Base-by-base conservation (phyloP, 1,140 invertebrate species). In the Neocloeon triangulifer region DNA sequence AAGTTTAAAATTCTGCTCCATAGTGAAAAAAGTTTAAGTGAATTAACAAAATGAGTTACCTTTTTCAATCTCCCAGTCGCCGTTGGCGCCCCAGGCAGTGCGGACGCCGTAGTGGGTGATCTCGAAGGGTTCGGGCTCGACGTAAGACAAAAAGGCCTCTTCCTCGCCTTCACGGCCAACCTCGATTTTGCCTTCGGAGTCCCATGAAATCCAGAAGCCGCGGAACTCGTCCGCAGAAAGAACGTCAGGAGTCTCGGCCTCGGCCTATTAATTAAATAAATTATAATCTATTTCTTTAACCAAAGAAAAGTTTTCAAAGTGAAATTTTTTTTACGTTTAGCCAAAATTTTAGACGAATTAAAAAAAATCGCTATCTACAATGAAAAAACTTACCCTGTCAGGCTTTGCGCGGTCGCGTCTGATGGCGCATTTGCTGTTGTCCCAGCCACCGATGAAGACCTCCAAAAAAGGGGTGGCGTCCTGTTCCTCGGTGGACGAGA, bases 51-150 rank as follows among this genome's bases (percentile, higher is more conserved):
- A n/a, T n/a, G n/a, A n/a, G n/a, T n/a, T n/a, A n/a, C n/a, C n/a
- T n/a, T n/a, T 71, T 61, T 82, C 74, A 43, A 86, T 65, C 16
- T 71, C 57, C 80, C 80, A 86, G 20, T 68, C 62, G n/a, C 80
- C 80, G 33, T 49, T 55, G 1, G 79, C 69, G 14, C 79, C 80
- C 77, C 78, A 85, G 25, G 75, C 78, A 25, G 80, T 85, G 50
- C 74, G 74, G 9, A 84, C 64, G 25, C 78, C 80, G 15, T 78
- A 70, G 46, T 73, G 69, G 35, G 59, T 59, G 16, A 82, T 61
- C 0, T 56, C 55, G 42, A 78, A 67, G 0, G 67, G 61, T 38
- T 74, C 65, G 1, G 66, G 65, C 44, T 81, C 73, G 2, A 58
- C 47, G 55, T 67, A 80, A 7, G 55, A 61, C 23, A 84, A 47